phyloP scores from a whole-genome alignment of 2,888 invertebrate species.

The Amphiduros pacificus region DNA sequence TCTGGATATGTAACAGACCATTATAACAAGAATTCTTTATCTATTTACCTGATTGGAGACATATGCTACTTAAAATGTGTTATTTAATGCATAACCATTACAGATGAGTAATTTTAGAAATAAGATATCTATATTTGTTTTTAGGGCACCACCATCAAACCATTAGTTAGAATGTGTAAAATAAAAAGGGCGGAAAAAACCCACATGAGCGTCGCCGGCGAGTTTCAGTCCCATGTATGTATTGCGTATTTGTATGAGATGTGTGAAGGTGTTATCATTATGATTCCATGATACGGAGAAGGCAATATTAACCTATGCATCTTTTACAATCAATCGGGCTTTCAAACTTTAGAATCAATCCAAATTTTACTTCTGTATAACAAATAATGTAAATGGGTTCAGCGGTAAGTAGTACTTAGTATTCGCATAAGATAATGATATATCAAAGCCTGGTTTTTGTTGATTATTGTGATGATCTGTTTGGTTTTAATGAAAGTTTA shows the following conservation, averaged over 20 bases:
- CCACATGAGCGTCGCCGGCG: slow-evolving; percentile 3
- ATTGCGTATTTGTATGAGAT: not conserved
- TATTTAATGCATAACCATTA: no score
- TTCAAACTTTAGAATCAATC: no score
- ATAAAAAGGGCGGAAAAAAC: slow-evolving; percentile 2
- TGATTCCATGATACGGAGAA: not conserved
- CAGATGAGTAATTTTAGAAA: not conserved
- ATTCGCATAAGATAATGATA: no score
- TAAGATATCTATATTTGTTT: not conserved
- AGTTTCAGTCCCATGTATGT: slow-evolving; percentile 11
- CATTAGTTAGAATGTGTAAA: slow-evolving; percentile 1
- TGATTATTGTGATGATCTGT: no score
- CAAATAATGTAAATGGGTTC: no score
- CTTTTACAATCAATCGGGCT: no score
- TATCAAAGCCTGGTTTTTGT: no score
- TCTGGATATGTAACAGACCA: no score
- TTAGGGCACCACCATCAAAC: slow-evolving; percentile 15
- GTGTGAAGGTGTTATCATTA: not conserved
- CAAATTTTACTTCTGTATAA: no score
- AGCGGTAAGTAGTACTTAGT: no score
- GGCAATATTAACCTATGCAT: no score
- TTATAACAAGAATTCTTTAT: not conserved
- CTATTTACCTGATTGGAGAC: not conserved
- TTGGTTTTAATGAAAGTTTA: no score
- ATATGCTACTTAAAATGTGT: not conserved